phyloP scores from a whole-genome alignment of 2,113 vertebrate species.

The Cavia porcellus region DNA sequence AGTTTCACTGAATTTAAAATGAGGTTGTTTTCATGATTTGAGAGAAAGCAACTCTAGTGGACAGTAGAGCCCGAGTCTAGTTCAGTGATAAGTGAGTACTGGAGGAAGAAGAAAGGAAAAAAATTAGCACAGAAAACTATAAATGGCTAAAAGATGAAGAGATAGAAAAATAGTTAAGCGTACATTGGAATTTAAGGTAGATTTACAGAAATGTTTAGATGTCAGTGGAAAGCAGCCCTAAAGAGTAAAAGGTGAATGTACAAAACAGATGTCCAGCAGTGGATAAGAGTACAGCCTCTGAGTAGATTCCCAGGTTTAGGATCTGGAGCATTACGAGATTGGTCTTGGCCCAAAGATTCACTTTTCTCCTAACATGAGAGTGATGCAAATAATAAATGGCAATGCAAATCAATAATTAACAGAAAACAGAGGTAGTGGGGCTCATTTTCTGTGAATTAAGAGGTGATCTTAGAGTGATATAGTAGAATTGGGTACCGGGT shows the following conservation, averaged over 20 bases:
- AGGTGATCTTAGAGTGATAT: background rate
- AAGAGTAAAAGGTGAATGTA: background rate
- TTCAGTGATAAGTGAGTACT: background rate
- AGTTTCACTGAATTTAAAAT: background rate
- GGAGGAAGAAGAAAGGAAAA: background rate
- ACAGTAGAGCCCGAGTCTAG: background rate
- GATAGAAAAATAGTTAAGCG: background rate
- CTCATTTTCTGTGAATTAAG: background rate
- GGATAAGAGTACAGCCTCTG: background rate
- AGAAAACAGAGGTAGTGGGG: background rate
- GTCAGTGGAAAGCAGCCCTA: background rate
- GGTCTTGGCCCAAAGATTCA: background rate
- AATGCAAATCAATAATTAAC: background rate
- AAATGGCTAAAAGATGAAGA: background rate
- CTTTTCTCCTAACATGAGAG: background rate
- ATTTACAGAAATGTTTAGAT: background rate
- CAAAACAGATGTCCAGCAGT: background rate
- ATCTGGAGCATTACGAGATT: background rate
- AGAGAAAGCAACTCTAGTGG: background rate
- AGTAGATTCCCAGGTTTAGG: background rate
- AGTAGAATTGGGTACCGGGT: background rate
- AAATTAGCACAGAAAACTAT: background rate
- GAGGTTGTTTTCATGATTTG: background rate
- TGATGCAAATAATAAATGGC: background rate
- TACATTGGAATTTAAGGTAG: background rate